Evolutionary conservation across 1,140 invertebrate genomes (phyloP), one percentile per base, ranked within the genome.

Genomic region (Anastrepha ludens): DNA sequence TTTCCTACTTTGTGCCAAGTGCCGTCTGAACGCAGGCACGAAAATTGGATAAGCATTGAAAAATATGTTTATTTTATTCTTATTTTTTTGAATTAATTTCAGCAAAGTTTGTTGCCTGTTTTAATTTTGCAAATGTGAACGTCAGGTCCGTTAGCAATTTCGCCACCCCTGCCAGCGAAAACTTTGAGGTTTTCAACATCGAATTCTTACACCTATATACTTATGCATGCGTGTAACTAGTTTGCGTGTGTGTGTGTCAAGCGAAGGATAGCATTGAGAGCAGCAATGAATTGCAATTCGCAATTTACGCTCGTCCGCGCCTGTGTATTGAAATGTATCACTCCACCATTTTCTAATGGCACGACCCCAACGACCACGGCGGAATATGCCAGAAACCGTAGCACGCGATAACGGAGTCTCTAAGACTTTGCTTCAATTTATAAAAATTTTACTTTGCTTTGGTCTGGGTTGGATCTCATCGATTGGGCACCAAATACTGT

Each of bases 371-470:
- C 64, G n/a, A 11, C 64, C 64, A 67, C 20, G 29, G 29, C 20
- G 7, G 29, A 67, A 67, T 39, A 39, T 67, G 29, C 11, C 60
- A 62, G 9, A 17, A 67, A 67, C 64, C 5, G 29, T 15, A 7
- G 29, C 64, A 9, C 29, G 29, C n/a, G 64, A 29, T 67, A 20
- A 67, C 5, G 29, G 64, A 20, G 17, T 67, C 64, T 20, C n/a
- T 67, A 67, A 67, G 29, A 67, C 64, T 67, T 67, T 67, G n/a
- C n/a, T 8, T 3, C 29, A 67, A 67, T 67, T 29, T 67, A 67
- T 67, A 67, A 17, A 67, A 67, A 39, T 67, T 20, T 67, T 11
- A 67, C 64, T 67, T 67, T 39, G n/a, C 0, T n/a, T n/a, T 62
- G 60, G 13, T 9, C 2, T 62, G 60, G 13, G 9, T 17, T 17